These are phyloP conservation scores for Spialia ferax DNA, from an alignment of 2,888 invertebrate genomes.

Conservation along the genomic window DNA sequence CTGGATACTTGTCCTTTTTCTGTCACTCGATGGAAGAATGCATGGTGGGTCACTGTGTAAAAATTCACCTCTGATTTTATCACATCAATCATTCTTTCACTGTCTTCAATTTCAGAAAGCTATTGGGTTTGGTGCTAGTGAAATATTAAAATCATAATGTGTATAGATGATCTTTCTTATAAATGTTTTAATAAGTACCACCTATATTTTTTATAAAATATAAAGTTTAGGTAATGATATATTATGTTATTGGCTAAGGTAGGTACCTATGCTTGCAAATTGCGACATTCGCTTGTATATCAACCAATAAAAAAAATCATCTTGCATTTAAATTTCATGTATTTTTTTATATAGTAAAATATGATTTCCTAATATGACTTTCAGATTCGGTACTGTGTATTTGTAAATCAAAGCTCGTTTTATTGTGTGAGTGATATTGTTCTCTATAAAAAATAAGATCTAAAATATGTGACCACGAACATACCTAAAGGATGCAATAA, in stretches of 20 bases:
- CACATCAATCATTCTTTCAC: slow-evolving; percentile 7
- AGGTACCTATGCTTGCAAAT: slow-evolving; percentile 1
- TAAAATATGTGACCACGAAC: too few species aligned
- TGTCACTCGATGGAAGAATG: not conserved
- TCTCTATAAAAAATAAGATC: too few species aligned
- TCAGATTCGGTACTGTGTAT: too few species aligned
- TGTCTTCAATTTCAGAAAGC: not conserved
- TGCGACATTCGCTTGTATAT: not conserved
- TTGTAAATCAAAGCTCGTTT: too few species aligned
- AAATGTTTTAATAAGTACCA: too few species aligned
- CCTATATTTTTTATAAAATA: not conserved
- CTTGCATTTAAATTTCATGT: not conserved
- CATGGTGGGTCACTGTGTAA: not conserved
- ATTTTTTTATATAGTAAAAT: not conserved
- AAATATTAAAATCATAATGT: not conserved
- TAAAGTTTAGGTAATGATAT: not conserved
- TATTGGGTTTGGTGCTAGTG: not conserved
- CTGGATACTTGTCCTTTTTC: not conserved
- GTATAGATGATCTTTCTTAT: not conserved
- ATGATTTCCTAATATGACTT: not conserved
- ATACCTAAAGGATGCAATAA: too few species aligned
- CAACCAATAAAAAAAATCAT: not conserved
- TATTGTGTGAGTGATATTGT: too few species aligned
- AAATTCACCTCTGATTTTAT: not conserved
- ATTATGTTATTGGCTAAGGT: not conserved